Conservation (phyloP, 1,140 invertebrate genomes). For the Bactericera cockerelli region DNA sequence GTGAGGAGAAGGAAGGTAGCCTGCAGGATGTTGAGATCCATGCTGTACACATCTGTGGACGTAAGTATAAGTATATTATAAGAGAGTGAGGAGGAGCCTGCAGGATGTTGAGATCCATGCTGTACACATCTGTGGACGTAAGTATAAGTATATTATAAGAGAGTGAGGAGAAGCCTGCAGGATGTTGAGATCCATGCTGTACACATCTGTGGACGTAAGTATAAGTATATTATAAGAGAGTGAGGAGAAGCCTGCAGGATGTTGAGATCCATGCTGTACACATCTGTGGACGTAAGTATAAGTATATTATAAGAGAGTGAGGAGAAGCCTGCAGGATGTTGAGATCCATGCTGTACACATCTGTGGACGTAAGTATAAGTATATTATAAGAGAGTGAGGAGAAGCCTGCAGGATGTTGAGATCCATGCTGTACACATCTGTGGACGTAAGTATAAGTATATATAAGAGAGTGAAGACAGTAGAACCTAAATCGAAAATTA, state of each 20-base stretch:
- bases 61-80: background rate
- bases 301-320: constrained; percentile 25
- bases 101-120: constrained; percentile 36
- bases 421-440: constrained; percentile 26
- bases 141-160: constrained; percentile 21
- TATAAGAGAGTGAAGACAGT: constrained; percentile 29
- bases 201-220: background rate
- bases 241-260: constrained; percentile 34
- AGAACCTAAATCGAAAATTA: too few relatives aligned
- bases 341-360: constrained; percentile 28
- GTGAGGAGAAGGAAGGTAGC: constrained; percentile 30
- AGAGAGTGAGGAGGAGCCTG: constrained; percentile 29
- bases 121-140: background rate
- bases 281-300: background rate
- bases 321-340: constrained; percentile 35
- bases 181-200: constrained; percentile 34
- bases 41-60: constrained; percentile 10
- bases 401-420: constrained; percentile 34
- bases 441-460: background rate
- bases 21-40: constrained; percentile 37
- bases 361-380: background rate
- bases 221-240: constrained; percentile 22
- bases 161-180: constrained; percentile 29
- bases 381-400: constrained; percentile 29
- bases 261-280: constrained; percentile 30